Evolutionary conservation across 2,797 vertebrate genomes (phyloP).

Genomic region (Pagetopsis macropterus): DNA sequence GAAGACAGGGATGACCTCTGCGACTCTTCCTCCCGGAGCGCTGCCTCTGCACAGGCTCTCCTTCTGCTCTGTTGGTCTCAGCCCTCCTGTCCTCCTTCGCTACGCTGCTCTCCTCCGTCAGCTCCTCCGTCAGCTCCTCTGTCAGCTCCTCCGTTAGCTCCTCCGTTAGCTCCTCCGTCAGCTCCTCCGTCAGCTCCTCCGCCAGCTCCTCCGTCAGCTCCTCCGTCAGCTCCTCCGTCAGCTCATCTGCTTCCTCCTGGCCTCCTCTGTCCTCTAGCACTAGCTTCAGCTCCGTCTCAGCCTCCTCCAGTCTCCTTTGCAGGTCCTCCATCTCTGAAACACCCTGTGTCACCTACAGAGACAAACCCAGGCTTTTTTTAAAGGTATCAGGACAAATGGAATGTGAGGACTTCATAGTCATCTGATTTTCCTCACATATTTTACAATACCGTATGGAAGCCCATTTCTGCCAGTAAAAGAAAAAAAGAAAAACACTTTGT

Average conservation of each 20-base stretch:
- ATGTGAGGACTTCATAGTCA: background rate
- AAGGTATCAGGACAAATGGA: background rate
- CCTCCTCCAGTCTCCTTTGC: constrained; percentile 64
- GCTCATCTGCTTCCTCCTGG: constrained; percentile 32
- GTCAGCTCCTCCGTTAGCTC: constrained; percentile 19
- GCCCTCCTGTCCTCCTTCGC: constrained; percentile 8
- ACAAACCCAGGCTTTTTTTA: background rate
- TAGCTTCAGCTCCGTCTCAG: constrained; percentile 65
- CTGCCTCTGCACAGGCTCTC: constrained; percentile 17
- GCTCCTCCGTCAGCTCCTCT: constrained; percentile 15
- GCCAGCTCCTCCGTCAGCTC: constrained; percentile 6
- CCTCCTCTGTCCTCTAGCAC: constrained; percentile 44
- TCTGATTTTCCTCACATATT: background rate
- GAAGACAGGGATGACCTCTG: constrained; percentile 52
- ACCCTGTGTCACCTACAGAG: constrained; percentile 53
- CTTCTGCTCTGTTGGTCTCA: background rate
- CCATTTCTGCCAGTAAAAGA: too few relatives aligned
- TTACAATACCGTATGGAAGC: too few relatives aligned
- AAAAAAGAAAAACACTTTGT: too few relatives aligned
- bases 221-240: constrained; percentile 11
- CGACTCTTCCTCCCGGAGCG: constrained; percentile 39
- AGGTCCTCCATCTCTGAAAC: constrained; percentile 58
- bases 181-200: background rate
- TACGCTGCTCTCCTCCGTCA: constrained; percentile 3
- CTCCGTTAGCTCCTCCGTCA: background rate